Evolutionary conservation across 2,888 invertebrate genomes (phyloP).

Genomic region (Caenorhabditis sp.): DNA sequence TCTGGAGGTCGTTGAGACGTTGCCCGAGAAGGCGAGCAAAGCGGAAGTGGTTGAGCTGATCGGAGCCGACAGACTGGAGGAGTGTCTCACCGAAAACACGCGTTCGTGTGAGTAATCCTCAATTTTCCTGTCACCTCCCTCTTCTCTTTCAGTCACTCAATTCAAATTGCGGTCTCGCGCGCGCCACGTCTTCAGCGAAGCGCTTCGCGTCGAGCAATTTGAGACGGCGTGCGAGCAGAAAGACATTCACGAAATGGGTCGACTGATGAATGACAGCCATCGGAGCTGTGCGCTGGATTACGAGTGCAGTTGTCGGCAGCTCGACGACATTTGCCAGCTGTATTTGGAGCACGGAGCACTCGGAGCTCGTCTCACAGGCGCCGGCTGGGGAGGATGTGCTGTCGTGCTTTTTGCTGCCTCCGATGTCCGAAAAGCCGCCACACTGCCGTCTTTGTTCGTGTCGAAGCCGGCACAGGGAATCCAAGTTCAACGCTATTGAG

Average conservation of each 20-base stretch:
- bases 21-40: slow-evolving; percentile 53
- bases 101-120: slow-evolving; percentile 41
- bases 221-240: slow-evolving; percentile 83
- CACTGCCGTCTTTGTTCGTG: slow-evolving; percentile 57
- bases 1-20: slow-evolving; percentile 45
- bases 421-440: slow-evolving; percentile 4
- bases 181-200: slow-evolving; percentile 89
- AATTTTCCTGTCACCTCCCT: background rate
- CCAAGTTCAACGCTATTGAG: slow-evolving; percentile 33
- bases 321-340: slow-evolving; percentile 83
- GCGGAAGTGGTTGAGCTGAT: slow-evolving; percentile 49
- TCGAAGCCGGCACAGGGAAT: slow-evolving; percentile 64
- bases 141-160: slow-evolving; percentile 67
- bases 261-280: slow-evolving; percentile 91
- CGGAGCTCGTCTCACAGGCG: slow-evolving; percentile 91
- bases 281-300: slow-evolving; percentile 84
- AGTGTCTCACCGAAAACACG: slow-evolving; percentile 62
- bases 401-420: slow-evolving; percentile 85
- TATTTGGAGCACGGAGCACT: slow-evolving; percentile 82
- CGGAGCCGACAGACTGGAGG: slow-evolving; percentile 51
- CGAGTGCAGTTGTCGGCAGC: slow-evolving; percentile 91
- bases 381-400: slow-evolving; percentile 88
- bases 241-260: slow-evolving; percentile 81
- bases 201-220: slow-evolving; percentile 88
- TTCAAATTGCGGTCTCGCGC: slow-evolving; percentile 89